These are phyloP conservation scores for Drosophila austrosaltans DNA, from an alignment of 2,888 invertebrate genomes.

Conservation along the genomic window DNA sequence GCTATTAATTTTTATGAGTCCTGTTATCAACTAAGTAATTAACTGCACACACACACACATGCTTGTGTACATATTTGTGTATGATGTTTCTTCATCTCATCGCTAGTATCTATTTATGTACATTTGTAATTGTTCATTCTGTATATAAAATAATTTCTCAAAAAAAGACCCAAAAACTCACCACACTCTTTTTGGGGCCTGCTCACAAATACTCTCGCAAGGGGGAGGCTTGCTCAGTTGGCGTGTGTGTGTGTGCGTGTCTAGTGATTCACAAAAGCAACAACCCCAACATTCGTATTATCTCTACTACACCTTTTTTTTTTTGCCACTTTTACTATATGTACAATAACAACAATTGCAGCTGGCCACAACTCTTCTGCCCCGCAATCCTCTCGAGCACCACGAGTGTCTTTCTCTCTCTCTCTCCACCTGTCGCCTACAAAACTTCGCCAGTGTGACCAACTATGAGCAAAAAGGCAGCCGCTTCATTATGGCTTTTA, in stretches of 20 bases:
- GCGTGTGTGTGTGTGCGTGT: slow-evolving; percentile 17
- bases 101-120: slow-evolving; percentile 15
- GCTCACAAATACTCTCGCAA: slow-evolving; percentile 31
- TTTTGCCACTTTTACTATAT: slow-evolving; percentile 17
- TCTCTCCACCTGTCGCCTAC: slow-evolving; percentile 56
- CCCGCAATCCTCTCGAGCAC: slow-evolving; percentile 32
- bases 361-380: slow-evolving; percentile 26
- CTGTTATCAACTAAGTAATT: slow-evolving; percentile 19
- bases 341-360: slow-evolving; percentile 56
- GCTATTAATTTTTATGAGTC: slow-evolving; percentile 20
- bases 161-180: slow-evolving; percentile 45
- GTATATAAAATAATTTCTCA: slow-evolving; percentile 56
- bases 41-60: background rate
- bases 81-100: slow-evolving; percentile 9
- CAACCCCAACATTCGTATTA: slow-evolving; percentile 70
- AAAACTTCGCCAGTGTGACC: slow-evolving; percentile 53
- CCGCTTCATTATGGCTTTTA: slow-evolving; percentile 56
- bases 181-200: slow-evolving; percentile 47
- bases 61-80: background rate
- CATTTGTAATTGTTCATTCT: slow-evolving; percentile 30
- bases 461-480: slow-evolving; percentile 27
- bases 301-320: slow-evolving; percentile 26
- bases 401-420: slow-evolving; percentile 18
- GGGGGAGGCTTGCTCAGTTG: slow-evolving; percentile 17
- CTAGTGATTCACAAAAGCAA: slow-evolving; percentile 69